Evolutionary conservation across 2,888 invertebrate genomes (phyloP), one percentile per base, ranked within the genome.

Genomic region (Liposcelis brunnea): DNA sequence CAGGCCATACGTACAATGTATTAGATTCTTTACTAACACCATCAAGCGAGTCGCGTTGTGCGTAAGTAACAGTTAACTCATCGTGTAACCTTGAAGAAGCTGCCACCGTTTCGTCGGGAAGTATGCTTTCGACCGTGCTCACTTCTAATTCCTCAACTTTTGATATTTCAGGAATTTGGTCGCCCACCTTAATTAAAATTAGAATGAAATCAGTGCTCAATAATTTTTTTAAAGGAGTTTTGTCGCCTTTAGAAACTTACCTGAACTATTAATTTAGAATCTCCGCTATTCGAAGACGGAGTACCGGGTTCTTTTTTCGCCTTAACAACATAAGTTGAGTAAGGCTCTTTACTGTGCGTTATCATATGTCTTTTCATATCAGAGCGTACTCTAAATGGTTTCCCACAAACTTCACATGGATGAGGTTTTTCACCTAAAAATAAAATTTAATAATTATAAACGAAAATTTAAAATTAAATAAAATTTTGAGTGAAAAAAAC

Each of bases 311-410:
- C 40, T 6, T 19, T 40, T 40, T 18, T 19, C 7, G 40, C 12
- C 10, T 35, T 35, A 19, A 14, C 16, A 6, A 40, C 7, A 10
- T 35, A 35, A 15, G 21, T 12, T 35, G 31, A 12, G 12, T 42
- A 10, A 16, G 15, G 46, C 31, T 56, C 57, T 42, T 59, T 55
- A 31, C 54, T 67, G 61, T 89, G 89, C 0, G 79, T 80, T 43
- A 75, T 73, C 59, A 75, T 66, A 58, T 89, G 89, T 0, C 89
- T 70, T 45, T 83, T 80, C 67, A 89, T 74, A 59, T 89, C 89
- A 12, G 83, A 83, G 2, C 79, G 72, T 1, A 83, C 82, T 4
- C 89, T 72, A 65, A 90, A 90, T 19, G 77, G 75, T 58, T 86
- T 89, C 1, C 75, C 77, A 59, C 89, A 89, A 1, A 79, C 67